Evolutionary conservation across 2,888 invertebrate genomes (phyloP), one percentile per base, ranked within the genome.

Genomic region (Diabrotica balteata): DNA sequence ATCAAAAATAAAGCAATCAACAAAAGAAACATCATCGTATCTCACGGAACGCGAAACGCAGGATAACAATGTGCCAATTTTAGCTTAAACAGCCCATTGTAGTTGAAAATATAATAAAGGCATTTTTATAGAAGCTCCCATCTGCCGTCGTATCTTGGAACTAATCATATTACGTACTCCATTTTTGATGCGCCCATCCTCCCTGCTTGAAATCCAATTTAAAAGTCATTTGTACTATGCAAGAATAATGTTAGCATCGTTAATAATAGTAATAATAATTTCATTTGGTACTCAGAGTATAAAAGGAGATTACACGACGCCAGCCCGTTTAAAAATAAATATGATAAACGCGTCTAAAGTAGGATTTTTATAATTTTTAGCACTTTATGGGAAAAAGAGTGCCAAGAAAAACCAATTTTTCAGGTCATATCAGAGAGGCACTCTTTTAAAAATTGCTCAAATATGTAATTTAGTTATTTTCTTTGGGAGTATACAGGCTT

Each of bases 101-200:
- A 80, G 79, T 79, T 78, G 79, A 77, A 78, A 83, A 83, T 77
- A 72, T 77, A 76, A 79, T 79, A 78, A 79, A 83, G 81, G 80
- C 80, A 82, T 82, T 83, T 83, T 83, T 82, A 81, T 80, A 78
- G 81, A 78, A 78, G 82, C 82, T 83, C 82, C 82, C 84, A 84
- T 83, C 83, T 83, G 83, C 78, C 82, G 80, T 80, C 78, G 81
- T 82, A 80, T 86, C 78, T 84, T 88, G 86, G 73, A 86, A 82
- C 88, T 89, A 87, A 89, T 88, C 84, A 81, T 80, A 88, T 89
- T 89, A 89, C 84, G 82, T 87, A 88, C 86, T 88, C 89, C 89
- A 89, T 89, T 89, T 88, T 88, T 88, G 89, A 81, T 81, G 80
- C 81, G 80, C 80, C 80, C 80, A 78, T 79, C 81, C 80, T 79